Conservation (phyloP, 2,888 invertebrate genomes). For the Danaus chrysippus region DNA sequence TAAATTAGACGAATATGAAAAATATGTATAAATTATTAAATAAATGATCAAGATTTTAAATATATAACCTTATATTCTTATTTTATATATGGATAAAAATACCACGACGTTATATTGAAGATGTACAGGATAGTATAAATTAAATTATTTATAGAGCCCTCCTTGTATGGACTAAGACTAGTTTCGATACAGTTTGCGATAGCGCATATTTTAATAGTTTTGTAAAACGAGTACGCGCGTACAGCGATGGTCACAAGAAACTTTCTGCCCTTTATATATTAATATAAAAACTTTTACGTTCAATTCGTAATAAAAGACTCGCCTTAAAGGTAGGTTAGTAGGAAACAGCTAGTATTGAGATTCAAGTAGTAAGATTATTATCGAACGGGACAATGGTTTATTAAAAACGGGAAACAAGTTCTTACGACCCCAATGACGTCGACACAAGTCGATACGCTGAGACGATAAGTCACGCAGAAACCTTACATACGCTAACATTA, state of each 20-base stretch:
- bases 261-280: too few relatives aligned
- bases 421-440: slow-evolving; percentile 54
- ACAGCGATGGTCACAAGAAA: too few relatives aligned
- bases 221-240: slow-evolving; percentile 23
- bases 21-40: too few relatives aligned
- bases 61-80: not conserved
- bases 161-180: slow-evolving; percentile 27
- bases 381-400: slow-evolving; percentile 63
- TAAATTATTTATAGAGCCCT: slow-evolving; percentile 31
- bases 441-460: slow-evolving; percentile 39
- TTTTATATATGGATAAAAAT: slow-evolving; percentile 14
- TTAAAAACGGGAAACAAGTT: slow-evolving; percentile 39
- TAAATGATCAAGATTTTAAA: too few relatives aligned
- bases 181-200: slow-evolving; percentile 27
- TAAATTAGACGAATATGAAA: slow-evolving; percentile 8
- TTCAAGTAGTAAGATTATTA: slow-evolving; percentile 20
- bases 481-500: slow-evolving; percentile 29
- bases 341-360: slow-evolving; percentile 4
- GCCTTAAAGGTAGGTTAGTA: not conserved
- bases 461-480: slow-evolving; percentile 60
- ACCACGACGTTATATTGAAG: slow-evolving; percentile 20
- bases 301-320: not conserved
- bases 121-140: slow-evolving; percentile 32
- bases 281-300: not conserved
- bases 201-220: slow-evolving; percentile 21